Evolutionary conservation across 1,140 invertebrate species (phyloP), one percentile per base, ranked within the genome.

Genomic region (Euglossa dilemma): DNA sequence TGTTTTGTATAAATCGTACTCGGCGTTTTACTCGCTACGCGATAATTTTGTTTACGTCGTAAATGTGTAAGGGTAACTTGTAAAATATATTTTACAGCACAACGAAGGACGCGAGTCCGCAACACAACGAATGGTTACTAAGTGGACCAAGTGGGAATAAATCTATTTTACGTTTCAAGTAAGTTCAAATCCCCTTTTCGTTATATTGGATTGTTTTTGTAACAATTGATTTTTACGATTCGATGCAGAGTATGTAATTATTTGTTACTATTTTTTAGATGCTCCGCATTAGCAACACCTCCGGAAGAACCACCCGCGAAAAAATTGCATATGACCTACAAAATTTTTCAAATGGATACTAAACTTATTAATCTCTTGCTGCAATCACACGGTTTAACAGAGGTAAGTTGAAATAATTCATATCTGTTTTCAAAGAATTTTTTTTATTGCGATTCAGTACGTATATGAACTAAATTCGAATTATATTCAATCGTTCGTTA

Each of bases 291-390:
- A 72, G 92, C 94, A 0, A 93, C 91, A 9, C 93, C 94, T 16
- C 94, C 94, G 25, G 90, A 93, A 85, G 90, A 94, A 23, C 92
- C 94, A 57, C 97, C 97, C 6, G 97, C 96, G 0, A 95, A 96
- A 69, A 95, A 96, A 57, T 92, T 97, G n/a, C 96, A 97, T 90
- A 96, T 97, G 90, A 97, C 96, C 3, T 97, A 97, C 92, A 97
- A 97, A 92, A 96, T 97, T 87, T 95, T 97, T 79, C 97, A 97
- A 93, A 97, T 97, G 16, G 97, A 98, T 93, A 97, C 97, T 0
- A 97, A 97, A 92, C 94, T 98, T 54, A 94, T 98, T 52, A 95
- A 96, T 84, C 95, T 97, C 85, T 93, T 98, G 66, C 95, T 98
- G 11, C 95, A 96, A 89, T 96, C 97, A 23, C 97, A 97, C 92